Conservation (phyloP, 2,797 vertebrate genomes). For the Melanotaenia nigrans region DNA sequence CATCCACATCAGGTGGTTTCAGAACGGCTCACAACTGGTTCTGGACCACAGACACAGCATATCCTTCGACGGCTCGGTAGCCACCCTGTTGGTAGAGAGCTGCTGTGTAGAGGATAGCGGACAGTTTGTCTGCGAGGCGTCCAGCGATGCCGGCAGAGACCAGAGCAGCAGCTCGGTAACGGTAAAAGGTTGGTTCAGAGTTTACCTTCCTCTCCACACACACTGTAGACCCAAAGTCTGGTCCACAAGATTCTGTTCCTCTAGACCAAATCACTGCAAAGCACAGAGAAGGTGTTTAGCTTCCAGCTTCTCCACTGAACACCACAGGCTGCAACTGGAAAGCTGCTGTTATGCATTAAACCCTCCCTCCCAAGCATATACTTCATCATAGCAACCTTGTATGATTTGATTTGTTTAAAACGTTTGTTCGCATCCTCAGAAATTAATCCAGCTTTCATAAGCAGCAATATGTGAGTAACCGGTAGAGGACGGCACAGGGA, state of each 20-base stretch:
- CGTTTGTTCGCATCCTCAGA: too few species aligned
- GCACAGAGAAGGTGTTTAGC: too few species aligned
- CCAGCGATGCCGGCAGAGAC: slow-evolving; percentile 92
- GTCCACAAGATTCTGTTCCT: slow-evolving; percentile 30
- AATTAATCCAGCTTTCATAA: too few species aligned
- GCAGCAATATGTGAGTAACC: too few species aligned
- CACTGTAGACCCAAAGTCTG: slow-evolving; percentile 14
- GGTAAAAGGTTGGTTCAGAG: slow-evolving; percentile 79
- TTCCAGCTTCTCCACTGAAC: too few species aligned
- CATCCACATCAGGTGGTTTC: slow-evolving; percentile 90
- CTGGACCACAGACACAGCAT: slow-evolving; percentile 84
- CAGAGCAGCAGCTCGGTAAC: slow-evolving; percentile 87
- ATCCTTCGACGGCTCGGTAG: slow-evolving; percentile 84
- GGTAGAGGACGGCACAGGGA: too few species aligned
- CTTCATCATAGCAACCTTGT: too few species aligned
- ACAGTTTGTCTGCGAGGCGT: slow-evolving; percentile 89
- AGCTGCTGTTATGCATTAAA: too few species aligned
- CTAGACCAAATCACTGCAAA: neutral
- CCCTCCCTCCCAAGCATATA: too few species aligned
- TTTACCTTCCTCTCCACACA: neutral
- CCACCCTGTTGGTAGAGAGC: slow-evolving; percentile 80
- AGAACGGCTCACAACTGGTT: slow-evolving; percentile 87
- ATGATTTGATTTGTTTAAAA: too few species aligned
- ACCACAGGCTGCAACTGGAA: too few species aligned
- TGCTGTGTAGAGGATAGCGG: slow-evolving; percentile 88